phyloP scores from a whole-genome alignment of 2,888 invertebrate genomes.

The Neoaliturus tenellus region DNA sequence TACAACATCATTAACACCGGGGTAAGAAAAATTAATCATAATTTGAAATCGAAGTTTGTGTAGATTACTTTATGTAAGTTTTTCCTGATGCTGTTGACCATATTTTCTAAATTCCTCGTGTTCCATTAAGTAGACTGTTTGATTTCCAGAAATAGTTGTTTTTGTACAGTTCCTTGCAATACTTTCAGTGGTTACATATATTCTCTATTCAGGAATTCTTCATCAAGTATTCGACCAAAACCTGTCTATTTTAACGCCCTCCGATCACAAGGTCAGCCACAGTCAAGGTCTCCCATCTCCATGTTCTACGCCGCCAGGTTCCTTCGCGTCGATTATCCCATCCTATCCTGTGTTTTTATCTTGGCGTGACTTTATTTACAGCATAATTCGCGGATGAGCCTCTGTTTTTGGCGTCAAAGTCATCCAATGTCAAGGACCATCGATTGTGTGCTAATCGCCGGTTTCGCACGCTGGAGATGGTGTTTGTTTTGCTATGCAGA shows the following conservation, averaged over 20 bases:
- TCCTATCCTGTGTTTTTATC: neutral
- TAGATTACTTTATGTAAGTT: too few relatives aligned
- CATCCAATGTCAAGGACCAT: constrained; percentile 38
- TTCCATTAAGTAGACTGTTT: too few relatives aligned
- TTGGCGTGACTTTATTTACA: neutral
- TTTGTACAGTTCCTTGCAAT: too few relatives aligned
- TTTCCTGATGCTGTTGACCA: too few relatives aligned
- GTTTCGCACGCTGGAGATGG: neutral
- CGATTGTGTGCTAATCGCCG: constrained; percentile 12
- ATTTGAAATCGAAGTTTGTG: too few relatives aligned
- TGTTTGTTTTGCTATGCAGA: constrained; percentile 48
- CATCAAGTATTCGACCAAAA: neutral
- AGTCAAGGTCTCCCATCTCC: constrained; percentile 3
- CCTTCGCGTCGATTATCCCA: neutral
- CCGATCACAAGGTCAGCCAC: neutral
- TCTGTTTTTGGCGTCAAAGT: constrained; percentile 33
- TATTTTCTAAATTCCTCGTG: too few relatives aligned
- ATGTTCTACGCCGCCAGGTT: neutral
- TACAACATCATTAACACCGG: too few relatives aligned
- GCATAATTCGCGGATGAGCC: too few relatives aligned
- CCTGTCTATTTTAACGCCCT: neutral
- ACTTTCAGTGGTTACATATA: too few relatives aligned
- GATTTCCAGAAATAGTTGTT: too few relatives aligned
- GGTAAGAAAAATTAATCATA: too few relatives aligned
- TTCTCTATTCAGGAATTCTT: too few relatives aligned